phyloP scores from a whole-genome alignment of 92 coral and sea anemone genomes.

The Galaxea fascicularis region DNA sequence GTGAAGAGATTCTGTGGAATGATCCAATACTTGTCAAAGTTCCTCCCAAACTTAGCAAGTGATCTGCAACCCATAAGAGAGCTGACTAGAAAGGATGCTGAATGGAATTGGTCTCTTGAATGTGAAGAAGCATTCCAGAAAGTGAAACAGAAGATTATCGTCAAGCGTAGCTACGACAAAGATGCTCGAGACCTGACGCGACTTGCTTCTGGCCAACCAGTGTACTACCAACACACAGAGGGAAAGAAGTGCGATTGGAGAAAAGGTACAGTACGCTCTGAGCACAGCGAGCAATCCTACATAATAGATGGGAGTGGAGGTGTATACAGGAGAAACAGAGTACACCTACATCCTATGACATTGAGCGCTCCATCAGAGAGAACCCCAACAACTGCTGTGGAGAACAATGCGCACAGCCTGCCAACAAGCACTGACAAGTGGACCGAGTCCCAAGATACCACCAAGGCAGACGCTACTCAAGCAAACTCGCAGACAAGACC shows the following conservation, averaged over 20 bases:
- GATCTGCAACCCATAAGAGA: conserved; percentile 49
- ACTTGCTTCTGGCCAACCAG: not conserved
- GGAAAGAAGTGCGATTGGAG: not conserved
- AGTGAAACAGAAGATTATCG: conserved; percentile 1
- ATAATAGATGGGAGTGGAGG: conserved; percentile 26
- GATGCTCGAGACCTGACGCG: not conserved
- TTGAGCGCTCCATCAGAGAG: not conserved
- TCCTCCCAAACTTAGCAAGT: conserved; percentile 58
- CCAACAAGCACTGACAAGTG: not conserved
- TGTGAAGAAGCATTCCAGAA: conserved; percentile 37
- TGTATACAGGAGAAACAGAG: conserved; percentile 43
- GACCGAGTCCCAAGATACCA: not conserved
- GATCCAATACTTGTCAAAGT: conserved; percentile 55
- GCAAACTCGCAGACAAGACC: not conserved
- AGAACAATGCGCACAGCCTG: not conserved
- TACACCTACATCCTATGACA: not conserved
- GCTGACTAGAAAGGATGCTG: conserved; percentile 62
- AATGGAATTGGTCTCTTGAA: conserved; percentile 11
- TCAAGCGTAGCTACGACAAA: too few species aligned
- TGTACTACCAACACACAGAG: not conserved
- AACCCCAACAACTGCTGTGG: not conserved
- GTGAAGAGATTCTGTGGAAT: conserved; percentile 67
- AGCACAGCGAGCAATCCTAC: conserved; percentile 15
- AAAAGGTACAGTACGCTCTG: not conserved
- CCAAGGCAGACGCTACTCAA: not conserved